Base-by-base conservation (phyloP, 2,113 vertebrate species). In the Puffinus mauretanicus region DNA sequence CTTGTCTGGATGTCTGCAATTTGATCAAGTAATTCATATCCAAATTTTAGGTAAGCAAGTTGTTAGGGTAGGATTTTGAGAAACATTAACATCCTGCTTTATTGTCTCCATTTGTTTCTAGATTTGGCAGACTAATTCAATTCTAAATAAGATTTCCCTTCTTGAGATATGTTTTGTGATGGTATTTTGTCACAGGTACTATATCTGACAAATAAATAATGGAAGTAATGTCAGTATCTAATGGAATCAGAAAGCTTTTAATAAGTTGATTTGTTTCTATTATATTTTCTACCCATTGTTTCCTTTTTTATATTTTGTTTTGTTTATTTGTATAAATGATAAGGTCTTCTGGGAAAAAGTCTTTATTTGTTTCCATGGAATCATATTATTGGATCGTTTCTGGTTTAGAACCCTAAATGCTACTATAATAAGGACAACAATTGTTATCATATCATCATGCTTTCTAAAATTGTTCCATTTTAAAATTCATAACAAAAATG, bases 221-320 rank as follows among this genome's bases (percentile, higher is more conserved):
- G 27, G 54, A 93, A 81, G 15, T 42, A 81, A 77, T 78, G 40
- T 71, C 57, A 82, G 30, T 49, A 78, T 73, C 27, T 90, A 92
- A 93, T 78, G 34, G 46, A 92, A 92, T 64, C 20, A 93, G 82
- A 87, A 93, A 70, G 17, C 44, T 92, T 93, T 88, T 88, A 94
- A 86, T 71, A 82, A 69, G 47, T 36, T 60, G 27, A 58, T 76
- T 90, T 95, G 2, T 67, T 95, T 88, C 66, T 52, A 64, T 66
- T 75, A 62, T 1, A 19, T 81, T 77, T 94, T 83, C 64, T 75
- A 52, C 2, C 10, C 16, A 24, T 83, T 54, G 7, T 73, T 76
- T 55, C 9, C 2, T 60, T 72, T 95, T 54, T 54, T 29, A 16
- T 20, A 25, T 57, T 82, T 90, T 87, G 15, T 42, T 81, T 84